phyloP scores from a whole-genome alignment of 1,140 invertebrate genomes.

The Cardiocondyla obscurior region DNA sequence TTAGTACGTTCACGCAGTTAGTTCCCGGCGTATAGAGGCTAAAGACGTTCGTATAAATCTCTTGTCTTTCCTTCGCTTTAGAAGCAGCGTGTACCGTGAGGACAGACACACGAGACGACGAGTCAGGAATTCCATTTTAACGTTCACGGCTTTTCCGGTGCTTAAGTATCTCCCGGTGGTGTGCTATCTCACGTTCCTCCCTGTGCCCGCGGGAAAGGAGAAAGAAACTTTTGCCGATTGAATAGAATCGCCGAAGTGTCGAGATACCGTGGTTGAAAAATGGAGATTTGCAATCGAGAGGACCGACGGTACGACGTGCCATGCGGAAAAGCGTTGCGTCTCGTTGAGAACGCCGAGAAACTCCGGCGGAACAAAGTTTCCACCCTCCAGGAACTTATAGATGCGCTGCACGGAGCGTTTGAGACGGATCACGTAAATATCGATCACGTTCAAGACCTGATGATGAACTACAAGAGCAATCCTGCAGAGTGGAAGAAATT shows the following conservation, averaged over 20 bases:
- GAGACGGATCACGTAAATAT: conserved; percentile 92
- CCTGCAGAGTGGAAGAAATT: conserved; percentile 96
- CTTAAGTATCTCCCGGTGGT: background rate
- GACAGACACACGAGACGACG: no score
- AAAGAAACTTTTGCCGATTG: conserved; percentile 7
- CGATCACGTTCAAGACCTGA: conserved; percentile 93
- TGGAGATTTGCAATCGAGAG: conserved; percentile 64
- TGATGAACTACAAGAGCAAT: conserved; percentile 94
- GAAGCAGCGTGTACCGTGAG: no score
- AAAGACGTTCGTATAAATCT: background rate
- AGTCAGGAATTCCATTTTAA: background rate
- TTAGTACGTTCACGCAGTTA: conserved; percentile 40
- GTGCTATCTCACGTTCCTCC: background rate
- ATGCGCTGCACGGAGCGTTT: conserved; percentile 90
- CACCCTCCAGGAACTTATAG: conserved; percentile 89
- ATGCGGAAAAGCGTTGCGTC: conserved; percentile 3
- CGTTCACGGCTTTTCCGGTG: background rate
- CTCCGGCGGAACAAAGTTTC: conserved; percentile 68
- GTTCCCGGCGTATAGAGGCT: background rate
- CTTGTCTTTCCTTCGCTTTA: conserved; percentile 34
- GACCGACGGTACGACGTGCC: background rate
- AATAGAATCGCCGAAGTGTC: background rate
- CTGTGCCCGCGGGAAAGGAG: background rate
- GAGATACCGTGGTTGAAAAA: conserved; percentile 42
- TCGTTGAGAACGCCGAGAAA: conserved; percentile 38